A percentile compares a stretch with the other conserved stretches of the same genome.
These are phyloP conservation scores for Chymomyza fuscimana DNA, from an alignment of 2,888 invertebrate genomes.

Conservation along the genomic window DNA sequence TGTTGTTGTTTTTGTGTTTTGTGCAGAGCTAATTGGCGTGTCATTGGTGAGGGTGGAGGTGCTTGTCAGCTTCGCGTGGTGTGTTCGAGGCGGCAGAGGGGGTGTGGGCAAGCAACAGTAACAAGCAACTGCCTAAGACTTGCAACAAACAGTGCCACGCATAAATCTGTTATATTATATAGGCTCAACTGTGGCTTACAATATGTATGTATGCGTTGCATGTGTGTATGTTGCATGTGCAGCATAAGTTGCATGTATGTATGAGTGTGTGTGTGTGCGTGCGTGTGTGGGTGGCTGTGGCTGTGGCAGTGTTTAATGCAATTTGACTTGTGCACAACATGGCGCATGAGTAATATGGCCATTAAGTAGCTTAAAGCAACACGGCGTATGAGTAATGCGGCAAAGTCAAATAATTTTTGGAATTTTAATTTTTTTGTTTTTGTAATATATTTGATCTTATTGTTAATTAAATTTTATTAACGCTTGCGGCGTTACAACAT, in stretches of 20 bases:
- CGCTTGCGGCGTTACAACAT: constrained; percentile 10
- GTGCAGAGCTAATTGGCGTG: constrained; percentile 70
- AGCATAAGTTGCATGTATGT: not conserved
- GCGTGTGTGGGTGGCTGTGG: constrained; percentile 7
- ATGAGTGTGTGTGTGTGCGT: constrained; percentile 34
- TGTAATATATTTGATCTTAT: not conserved
- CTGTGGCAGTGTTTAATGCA: constrained; percentile 1
- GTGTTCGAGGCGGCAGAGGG: not conserved
- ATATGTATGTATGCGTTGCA: not conserved
- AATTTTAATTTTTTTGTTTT: not conserved
- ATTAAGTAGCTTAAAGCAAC: constrained; percentile 36
- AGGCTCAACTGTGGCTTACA: constrained; percentile 27
- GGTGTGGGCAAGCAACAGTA: not conserved
- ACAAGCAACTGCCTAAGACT: not conserved
- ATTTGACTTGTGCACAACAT: constrained; percentile 8
- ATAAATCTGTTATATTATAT: constrained; percentile 73
- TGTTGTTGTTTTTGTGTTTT: constrained; percentile 20
- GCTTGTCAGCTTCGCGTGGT: not conserved
- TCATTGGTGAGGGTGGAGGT: constrained; percentile 58
- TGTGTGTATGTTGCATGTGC: not conserved
- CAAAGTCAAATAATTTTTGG: constrained; percentile 24
- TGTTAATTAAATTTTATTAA: constrained; percentile 17
- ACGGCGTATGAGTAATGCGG: constrained; percentile 69
- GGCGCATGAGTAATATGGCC: constrained; percentile 24
- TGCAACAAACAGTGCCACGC: constrained; percentile 31